Base-by-base conservation (phyloP, 2,888 invertebrate genomes). In the Morinoia aosen region DNA sequence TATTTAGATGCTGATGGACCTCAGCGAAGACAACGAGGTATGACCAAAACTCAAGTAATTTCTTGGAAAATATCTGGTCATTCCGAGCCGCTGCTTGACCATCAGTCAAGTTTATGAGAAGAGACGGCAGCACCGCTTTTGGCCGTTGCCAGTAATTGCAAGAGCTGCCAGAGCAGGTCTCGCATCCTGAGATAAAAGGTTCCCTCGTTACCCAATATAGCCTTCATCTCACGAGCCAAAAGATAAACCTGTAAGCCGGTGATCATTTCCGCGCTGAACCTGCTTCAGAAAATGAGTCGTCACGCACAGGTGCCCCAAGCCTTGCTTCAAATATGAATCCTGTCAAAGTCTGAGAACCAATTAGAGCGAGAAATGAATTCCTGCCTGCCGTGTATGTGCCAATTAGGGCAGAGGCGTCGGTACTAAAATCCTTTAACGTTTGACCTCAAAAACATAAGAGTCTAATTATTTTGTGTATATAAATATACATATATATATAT, bases 31-130 rank as follows among this genome's bases (percentile, higher is more conserved):
- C 16, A 33, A 76, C 76, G 25, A 76, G 76, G 25, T 16, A 76
- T 76, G 76, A 76, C 76, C 76, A 76, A 76, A 76, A 76, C 76
- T 76, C 76, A 76, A 76, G 76, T 76, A 76, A 76, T 76, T 76
- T 76, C 76, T 76, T 19, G 76, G 7, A 33, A 76, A 76, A 76
- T 76, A 76, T 76, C 25, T 3, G 76, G 76, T 76, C 76, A 76
- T 76, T 76, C 76, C 76, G 76, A 76, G 76, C 76, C 8, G 76
- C 76, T 76, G 76, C 76, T 76, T 76, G 76, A 76, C 76, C 76
- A 76, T 76, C 76, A 76, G 76, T 76, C 76, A 76, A 76, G 12
- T 76, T 76, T 76, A 76, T 76, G 76, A 76, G 76, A 76, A 76
- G 76, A 76, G 76, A 76, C 76, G 76, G 76, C 76, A 33, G 76